These are phyloP conservation scores for Drosophila malerkotliana DNA, from an alignment of 1,140 invertebrate genomes.

Conservation along the genomic window DNA sequence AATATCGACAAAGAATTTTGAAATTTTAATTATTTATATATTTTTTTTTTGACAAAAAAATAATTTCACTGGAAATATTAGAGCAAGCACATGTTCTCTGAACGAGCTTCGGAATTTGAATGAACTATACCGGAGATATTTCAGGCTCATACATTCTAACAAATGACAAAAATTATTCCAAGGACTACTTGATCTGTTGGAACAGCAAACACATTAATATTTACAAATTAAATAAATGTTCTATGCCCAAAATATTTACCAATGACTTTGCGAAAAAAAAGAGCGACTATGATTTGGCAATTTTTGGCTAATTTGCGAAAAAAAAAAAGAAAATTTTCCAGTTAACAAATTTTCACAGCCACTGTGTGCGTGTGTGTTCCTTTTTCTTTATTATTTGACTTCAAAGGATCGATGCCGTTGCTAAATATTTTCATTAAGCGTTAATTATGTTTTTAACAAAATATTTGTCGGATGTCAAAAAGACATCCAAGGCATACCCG, in stretches of 20 bases:
- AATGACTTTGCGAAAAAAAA: background rate
- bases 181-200: too few relatives aligned
- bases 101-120: background rate
- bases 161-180: background rate
- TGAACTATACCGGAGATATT: background rate
- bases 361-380: slow-evolving; percentile 15
- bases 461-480: slow-evolving; percentile 25
- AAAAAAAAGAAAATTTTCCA: slow-evolving; percentile 13
- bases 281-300: slow-evolving; percentile 11
- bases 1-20: background rate
- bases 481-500: background rate
- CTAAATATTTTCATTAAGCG: slow-evolving; percentile 56
- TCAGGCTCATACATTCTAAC: background rate
- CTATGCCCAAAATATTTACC: background rate
- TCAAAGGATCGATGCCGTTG: slow-evolving; percentile 28
- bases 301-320: slow-evolving; percentile 1
- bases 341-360: slow-evolving; percentile 15
- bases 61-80: background rate
- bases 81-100: background rate
- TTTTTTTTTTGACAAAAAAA: background rate
- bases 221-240: too few relatives aligned
- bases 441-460: slow-evolving; percentile 50
- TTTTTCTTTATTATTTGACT: background rate
- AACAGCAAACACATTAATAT: too few relatives aligned
- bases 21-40: background rate